Percentiles rank a stretch among this genome's conserved stretches.
These are phyloP conservation scores for Ornithoptera alexandrae DNA, from an alignment of 2,888 invertebrate genomes.

Conservation along the genomic window DNA sequence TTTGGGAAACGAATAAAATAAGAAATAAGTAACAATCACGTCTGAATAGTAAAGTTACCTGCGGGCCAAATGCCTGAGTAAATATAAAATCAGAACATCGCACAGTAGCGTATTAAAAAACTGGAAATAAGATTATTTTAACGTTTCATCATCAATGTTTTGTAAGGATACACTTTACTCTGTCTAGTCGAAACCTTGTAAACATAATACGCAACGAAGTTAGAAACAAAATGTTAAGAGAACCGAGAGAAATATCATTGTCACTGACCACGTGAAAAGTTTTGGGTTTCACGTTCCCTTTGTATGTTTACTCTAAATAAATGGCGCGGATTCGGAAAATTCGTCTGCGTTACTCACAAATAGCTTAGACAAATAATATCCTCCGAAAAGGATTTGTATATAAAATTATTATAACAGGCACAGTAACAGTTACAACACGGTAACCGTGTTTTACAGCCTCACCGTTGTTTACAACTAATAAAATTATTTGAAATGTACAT, in stretches of 20 bases:
- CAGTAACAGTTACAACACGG: too few relatives aligned
- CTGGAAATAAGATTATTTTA: constrained; percentile 10
- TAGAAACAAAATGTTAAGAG: constrained; percentile 71
- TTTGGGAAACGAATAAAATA: constrained; percentile 66
- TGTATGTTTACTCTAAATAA: constrained; percentile 74
- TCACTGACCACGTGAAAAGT: constrained; percentile 79
- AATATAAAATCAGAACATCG: constrained; percentile 33
- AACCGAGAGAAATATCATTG: constrained; percentile 72
- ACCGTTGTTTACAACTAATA: too few relatives aligned
- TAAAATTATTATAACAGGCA: constrained; percentile 73
- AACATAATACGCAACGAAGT: constrained; percentile 62
- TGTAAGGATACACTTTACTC: constrained; percentile 41
- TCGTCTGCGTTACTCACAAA: constrained; percentile 77
- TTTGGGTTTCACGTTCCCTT: constrained; percentile 75
- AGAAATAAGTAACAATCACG: constrained; percentile 58
- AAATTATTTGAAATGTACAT: too few relatives aligned
- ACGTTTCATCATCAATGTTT: constrained; percentile 45
- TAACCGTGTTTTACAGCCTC: too few relatives aligned
- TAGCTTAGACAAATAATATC: constrained; percentile 77
- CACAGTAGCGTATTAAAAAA: constrained; percentile 41
- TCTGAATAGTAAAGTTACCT: constrained; percentile 62
- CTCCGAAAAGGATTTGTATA: constrained; percentile 78
- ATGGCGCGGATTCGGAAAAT: constrained; percentile 77
- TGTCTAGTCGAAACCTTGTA: constrained; percentile 37
- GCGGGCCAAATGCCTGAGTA: constrained; percentile 61